A percentile compares a stretch with the other conserved stretches of the same genome.
These are phyloP conservation scores for Melanotaenia duboulayi DNA, from an alignment of 2,113 vertebrate genomes.

Conservation along the genomic window DNA sequence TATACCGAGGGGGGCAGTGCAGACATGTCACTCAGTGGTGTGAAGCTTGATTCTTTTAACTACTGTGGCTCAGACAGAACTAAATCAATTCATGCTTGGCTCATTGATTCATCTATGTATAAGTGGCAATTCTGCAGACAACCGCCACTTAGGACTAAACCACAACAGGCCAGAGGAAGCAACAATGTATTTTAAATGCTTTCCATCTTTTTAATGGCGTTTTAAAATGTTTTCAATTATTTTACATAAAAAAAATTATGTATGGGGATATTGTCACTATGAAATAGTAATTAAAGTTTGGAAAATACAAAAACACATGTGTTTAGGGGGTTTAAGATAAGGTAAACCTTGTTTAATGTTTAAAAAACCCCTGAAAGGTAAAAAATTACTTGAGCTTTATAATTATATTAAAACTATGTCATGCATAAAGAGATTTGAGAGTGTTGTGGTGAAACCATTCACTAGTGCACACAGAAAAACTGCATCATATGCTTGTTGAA, in stretches of 20 bases:
- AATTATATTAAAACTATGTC: slow-evolving; percentile 11
- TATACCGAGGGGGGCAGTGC: background rate
- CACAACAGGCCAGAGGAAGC: background rate
- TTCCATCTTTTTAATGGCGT: background rate
- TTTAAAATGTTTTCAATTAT: background rate
- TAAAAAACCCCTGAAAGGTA: background rate
- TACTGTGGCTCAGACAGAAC: background rate
- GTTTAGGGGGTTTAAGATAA: slow-evolving; percentile 4
- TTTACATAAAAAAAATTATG: background rate
- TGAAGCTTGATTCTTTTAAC: slow-evolving; percentile 22
- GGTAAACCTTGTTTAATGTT: background rate
- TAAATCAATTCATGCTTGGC: slow-evolving; percentile 11
- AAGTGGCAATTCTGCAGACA: slow-evolving; percentile 28
- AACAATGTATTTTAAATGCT: background rate
- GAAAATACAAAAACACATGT: background rate
- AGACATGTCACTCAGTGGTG: slow-evolving; percentile 1
- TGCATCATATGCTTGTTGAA: background rate
- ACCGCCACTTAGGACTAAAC: background rate
- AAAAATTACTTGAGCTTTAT: background rate
- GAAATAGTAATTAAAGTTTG: background rate
- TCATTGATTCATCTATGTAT: slow-evolving; percentile 30
- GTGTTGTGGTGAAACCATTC: slow-evolving; percentile 5
- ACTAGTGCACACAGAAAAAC: slow-evolving; percentile 13
- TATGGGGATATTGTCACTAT: background rate
- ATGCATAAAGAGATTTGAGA: slow-evolving; percentile 16